Percentiles rank a stretch among this genome's conserved stretches.
These are phyloP conservation scores for Bursaphelenchus mucronatus DNA, from an alignment of 1,140 invertebrate species.

Conservation along the genomic window DNA sequence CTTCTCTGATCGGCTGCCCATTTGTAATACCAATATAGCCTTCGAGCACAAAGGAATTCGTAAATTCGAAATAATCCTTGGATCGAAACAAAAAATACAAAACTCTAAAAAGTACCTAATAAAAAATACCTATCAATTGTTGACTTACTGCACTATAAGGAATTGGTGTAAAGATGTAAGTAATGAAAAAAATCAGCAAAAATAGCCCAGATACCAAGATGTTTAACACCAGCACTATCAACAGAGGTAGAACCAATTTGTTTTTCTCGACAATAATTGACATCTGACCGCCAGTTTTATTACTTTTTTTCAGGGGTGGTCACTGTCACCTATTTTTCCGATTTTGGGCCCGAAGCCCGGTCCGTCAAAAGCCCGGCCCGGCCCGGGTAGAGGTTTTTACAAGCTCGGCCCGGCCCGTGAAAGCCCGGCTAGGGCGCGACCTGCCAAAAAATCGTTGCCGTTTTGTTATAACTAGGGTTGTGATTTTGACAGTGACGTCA, in stretches of 20 bases:
- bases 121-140: too few species aligned
- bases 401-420: too few species aligned
- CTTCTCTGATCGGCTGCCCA: conserved; percentile 4
- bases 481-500: too few species aligned
- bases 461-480: too few species aligned
- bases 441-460: too few species aligned
- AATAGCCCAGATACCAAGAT: conserved; percentile 9
- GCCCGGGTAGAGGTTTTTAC: too few species aligned
- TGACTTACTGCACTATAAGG: neutral
- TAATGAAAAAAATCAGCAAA: neutral
- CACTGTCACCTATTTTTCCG: too few species aligned
- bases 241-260: conserved; percentile 13
- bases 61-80: conserved; percentile 10
- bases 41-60: conserved; percentile 15
- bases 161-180: neutral
- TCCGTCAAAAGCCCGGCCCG: too few species aligned
- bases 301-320: too few species aligned
- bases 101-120: neutral
- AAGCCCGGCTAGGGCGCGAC: too few species aligned
- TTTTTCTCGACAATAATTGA: conserved; percentile 9
- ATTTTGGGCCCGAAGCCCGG: too few species aligned
- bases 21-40: conserved; percentile 12
- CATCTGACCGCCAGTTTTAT: neutral
- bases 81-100: neutral
- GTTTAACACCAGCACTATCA: conserved; percentile 7